Base-by-base conservation (phyloP, 2,888 invertebrate species). In the Plemyria rubiginata region DNA sequence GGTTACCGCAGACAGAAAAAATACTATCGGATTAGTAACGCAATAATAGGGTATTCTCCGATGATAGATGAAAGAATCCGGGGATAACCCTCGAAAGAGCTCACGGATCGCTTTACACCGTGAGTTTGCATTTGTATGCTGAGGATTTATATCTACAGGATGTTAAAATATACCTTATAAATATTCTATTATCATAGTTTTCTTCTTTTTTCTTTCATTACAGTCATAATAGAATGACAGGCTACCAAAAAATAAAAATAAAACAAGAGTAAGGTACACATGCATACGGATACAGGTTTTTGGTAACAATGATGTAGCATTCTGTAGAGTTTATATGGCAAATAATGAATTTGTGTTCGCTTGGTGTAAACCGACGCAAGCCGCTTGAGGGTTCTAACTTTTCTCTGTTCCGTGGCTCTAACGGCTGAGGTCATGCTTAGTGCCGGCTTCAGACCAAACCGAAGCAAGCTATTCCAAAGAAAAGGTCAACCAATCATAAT, bases 41-140 rank as follows among this genome's bases (percentile, higher is more conserved):
- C 72, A 70, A 73, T 73, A 72, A 70, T 68, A 66, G 67, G 62
- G 68, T 70, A 64, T 67, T 57, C 67, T 65, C 56, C 55, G 64
- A 74, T 77, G 73, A 79, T 76, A 72, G 72, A 77, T 77, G 72
- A 70, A 70, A 70, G 67, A 68, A 59, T 65, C 62, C 60, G 56
- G 54, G 65, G 64, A 66, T 70, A 70, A 66, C 70, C 66, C 68
- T 71, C 69, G 66, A 67, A 74, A 76, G 79, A 79, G 71, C 65
- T 62, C 61, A 70, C 70, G 74, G 66, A 72, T 76, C 77, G 70
- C 67, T 70, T 69, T 70, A 69, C 71, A 65, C 72, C 65, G 66
- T 65, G 74, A 78, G 75, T 75, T 70, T 73, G 70, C 52, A 79
- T 82, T 83, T 82, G 84, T 84, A 80, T 83, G 79, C 79, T 75